A percentile compares a stretch with the other conserved stretches of the same genome.
Conservation (phyloP, 2,888 invertebrate species). For the Uloborus plumipes region DNA sequence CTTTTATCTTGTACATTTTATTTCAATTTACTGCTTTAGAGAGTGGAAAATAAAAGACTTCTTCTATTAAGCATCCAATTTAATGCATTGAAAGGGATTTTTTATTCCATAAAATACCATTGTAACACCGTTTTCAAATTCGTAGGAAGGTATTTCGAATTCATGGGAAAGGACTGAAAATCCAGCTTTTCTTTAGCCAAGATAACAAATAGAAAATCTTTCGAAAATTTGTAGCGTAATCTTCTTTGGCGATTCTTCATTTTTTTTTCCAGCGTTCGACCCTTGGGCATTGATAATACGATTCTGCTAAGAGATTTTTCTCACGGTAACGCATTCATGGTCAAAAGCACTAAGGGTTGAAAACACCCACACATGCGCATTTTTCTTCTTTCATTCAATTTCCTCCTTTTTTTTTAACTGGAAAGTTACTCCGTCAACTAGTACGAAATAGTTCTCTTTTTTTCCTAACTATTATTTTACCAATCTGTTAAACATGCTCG, state of each 20-base stretch:
- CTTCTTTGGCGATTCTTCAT: constrained; percentile 30
- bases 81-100: constrained; percentile 11
- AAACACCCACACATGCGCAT: not conserved
- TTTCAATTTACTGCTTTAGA: no score
- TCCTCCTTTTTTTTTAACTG: not conserved
- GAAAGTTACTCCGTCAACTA: not conserved
- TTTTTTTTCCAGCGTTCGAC: not conserved
- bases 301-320: constrained; percentile 49
- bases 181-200: constrained; percentile 4
- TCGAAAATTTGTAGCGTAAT: constrained; percentile 41
- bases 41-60: constrained; percentile 7
- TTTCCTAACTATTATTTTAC: no score
- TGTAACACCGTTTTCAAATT: constrained; percentile 35
- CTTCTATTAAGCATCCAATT: constrained; percentile 40
- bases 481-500: no score
- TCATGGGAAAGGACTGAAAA: constrained; percentile 2
- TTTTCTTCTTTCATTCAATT: not conserved
- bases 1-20: no score
- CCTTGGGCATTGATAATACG: constrained; percentile 45
- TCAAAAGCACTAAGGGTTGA: constrained; percentile 46
- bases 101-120: constrained; percentile 18
- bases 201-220: constrained; percentile 38
- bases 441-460: no score
- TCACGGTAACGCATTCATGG: constrained; percentile 45
- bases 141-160: constrained; percentile 15